phyloP scores from a whole-genome alignment of 2,797 vertebrate species.

The Odontamblyopus rebecca region DNA sequence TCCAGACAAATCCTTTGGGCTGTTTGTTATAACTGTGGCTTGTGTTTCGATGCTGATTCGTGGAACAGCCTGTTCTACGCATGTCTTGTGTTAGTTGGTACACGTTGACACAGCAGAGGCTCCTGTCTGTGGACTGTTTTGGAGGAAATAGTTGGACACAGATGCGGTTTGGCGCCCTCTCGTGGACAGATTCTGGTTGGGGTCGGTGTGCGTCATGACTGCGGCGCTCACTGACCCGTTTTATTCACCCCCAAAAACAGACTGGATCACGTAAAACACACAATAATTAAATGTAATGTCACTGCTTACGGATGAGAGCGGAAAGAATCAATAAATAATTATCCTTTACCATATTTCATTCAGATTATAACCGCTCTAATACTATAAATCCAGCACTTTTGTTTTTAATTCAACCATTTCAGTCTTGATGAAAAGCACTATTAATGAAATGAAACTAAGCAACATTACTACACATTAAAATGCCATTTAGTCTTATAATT shows the following conservation, averaged over 20 bases:
- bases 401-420: no score
- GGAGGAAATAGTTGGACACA: background rate
- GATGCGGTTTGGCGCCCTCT: slow-evolving; percentile 66
- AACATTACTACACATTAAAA: no score
- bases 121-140: slow-evolving; percentile 23
- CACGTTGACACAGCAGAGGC: slow-evolving; percentile 24
- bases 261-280: background rate
- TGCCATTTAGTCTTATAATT: no score
- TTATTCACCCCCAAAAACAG: background rate
- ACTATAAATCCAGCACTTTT: no score
- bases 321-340: no score
- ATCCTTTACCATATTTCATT: no score
- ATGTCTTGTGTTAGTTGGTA: slow-evolving; percentile 43
- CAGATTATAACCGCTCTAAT: no score
- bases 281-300: no score
- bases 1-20: background rate
- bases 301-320: no score
- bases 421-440: no score
- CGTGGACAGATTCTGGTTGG: slow-evolving; percentile 41
- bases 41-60: background rate
- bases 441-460: no score
- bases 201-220: background rate
- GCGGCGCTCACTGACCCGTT: no score
- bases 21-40: background rate
- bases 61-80: background rate